Percentiles rank a stretch among this genome's conserved stretches.
phyloP scores from a whole-genome alignment of 2,113 vertebrate genomes.

The Anoura caudifer region DNA sequence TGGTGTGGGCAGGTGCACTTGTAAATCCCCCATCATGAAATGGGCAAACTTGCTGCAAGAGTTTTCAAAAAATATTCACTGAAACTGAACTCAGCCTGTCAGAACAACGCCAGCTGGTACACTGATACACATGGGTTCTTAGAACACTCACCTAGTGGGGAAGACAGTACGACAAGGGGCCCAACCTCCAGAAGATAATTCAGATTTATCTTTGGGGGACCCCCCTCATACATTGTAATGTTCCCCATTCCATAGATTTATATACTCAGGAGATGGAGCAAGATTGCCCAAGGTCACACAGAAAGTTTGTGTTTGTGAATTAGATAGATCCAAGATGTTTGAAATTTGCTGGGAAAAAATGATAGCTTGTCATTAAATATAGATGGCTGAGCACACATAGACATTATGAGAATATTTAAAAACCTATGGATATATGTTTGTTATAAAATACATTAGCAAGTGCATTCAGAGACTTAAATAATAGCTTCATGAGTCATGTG shows the following conservation, averaged over 20 bases:
- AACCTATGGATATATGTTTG: background rate
- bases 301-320: background rate
- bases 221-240: background rate
- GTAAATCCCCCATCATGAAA: too few relatives aligned
- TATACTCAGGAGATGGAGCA: background rate
- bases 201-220: too few relatives aligned
- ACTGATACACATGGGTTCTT: too few relatives aligned
- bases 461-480: constrained; percentile 38
- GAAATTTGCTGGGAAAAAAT: background rate
- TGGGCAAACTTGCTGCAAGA: too few relatives aligned
- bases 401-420: constrained; percentile 29
- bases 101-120: too few relatives aligned
- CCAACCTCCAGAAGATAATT: too few relatives aligned
- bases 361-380: constrained; percentile 49
- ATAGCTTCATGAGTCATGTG: constrained; percentile 9
- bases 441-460: constrained; percentile 17
- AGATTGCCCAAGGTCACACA: background rate
- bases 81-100: too few relatives aligned
- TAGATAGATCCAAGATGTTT: background rate
- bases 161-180: too few relatives aligned
- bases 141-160: too few relatives aligned
- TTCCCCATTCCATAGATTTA: background rate
- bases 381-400: constrained; percentile 19
- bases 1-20: too few relatives aligned
- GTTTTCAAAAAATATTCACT: too few relatives aligned